A percentile compares a stretch with the other conserved stretches of the same genome.
Evolutionary conservation across 1,140 invertebrate species (phyloP).

Genomic region (Diachasmimorpha longicaudata): DNA sequence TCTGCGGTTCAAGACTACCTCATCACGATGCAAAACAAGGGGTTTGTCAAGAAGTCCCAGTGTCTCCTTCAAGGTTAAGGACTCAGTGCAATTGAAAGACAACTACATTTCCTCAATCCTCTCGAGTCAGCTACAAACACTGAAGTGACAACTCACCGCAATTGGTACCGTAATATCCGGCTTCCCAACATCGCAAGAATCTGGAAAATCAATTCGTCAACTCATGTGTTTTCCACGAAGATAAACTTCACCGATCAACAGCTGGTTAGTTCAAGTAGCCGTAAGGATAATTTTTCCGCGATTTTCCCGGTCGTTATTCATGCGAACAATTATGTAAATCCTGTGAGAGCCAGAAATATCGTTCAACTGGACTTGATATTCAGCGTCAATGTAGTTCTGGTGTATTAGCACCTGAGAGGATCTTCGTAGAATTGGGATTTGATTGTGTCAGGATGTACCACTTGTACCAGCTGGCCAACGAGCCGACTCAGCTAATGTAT

Average conservation of each 20-base stretch:
- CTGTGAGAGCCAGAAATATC: neutral
- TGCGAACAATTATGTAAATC: neutral
- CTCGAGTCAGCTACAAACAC: neutral
- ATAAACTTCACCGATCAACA: neutral
- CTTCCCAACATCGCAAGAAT: neutral
- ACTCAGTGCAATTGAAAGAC: neutral
- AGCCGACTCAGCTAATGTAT: conserved; percentile 45
- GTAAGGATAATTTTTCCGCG: neutral
- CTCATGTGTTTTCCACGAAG: neutral
- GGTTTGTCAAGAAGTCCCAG: neutral
- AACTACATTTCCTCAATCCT: neutral
- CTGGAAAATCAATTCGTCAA: neutral
- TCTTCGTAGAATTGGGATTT: conserved; percentile 47
- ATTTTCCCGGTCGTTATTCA: neutral
- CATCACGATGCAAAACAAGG: neutral
- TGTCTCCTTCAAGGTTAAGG: conserved; percentile 1
- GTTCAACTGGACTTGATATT: neutral
- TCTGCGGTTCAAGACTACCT: neutral
- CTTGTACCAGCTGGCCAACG: conserved; percentile 42
- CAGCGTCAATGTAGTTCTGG: conserved; percentile 14
- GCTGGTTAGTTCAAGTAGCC: neutral
- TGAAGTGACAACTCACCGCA: neutral
- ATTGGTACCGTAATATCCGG: conserved; percentile 1
- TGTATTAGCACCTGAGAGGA: conserved; percentile 37
- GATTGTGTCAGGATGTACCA: conserved; percentile 38